These are phyloP conservation scores for Spicauda simplicius DNA, from an alignment of 2,888 invertebrate genomes.

Conservation along the genomic window DNA sequence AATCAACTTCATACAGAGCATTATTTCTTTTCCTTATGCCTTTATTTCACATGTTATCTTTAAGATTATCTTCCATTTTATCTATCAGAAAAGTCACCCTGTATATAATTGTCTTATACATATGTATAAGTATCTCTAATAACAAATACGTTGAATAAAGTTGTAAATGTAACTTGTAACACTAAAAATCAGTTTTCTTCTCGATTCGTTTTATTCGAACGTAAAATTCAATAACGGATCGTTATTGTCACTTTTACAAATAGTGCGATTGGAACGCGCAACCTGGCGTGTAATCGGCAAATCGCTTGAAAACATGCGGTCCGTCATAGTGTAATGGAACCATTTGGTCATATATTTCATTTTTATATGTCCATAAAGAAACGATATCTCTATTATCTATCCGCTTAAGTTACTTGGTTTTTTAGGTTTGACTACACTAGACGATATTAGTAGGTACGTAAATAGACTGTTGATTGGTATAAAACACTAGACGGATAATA, in stretches of 20 bases:
- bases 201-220: background rate
- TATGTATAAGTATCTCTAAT: too few relatives aligned
- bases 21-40: too few relatives aligned
- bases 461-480: too few relatives aligned
- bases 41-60: too few relatives aligned
- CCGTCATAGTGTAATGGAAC: conserved; percentile 7
- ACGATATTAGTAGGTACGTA: background rate
- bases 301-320: conserved; percentile 12
- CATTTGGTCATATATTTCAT: background rate
- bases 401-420: background rate
- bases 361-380: background rate
- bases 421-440: background rate
- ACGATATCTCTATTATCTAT: background rate
- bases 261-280: conserved; percentile 12
- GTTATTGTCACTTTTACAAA: conserved; percentile 11
- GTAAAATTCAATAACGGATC: conserved; percentile 15
- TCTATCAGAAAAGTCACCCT: too few relatives aligned
- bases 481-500: too few relatives aligned
- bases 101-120: too few relatives aligned
- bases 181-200: background rate
- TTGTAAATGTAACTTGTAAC: background rate
- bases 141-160: too few relatives aligned
- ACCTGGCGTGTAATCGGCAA: conserved; percentile 10
- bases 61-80: too few relatives aligned
- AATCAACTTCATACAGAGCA: too few relatives aligned